Evolutionary conservation across 2,888 invertebrate genomes (phyloP).

Genomic region (Thereva nobilitata): DNA sequence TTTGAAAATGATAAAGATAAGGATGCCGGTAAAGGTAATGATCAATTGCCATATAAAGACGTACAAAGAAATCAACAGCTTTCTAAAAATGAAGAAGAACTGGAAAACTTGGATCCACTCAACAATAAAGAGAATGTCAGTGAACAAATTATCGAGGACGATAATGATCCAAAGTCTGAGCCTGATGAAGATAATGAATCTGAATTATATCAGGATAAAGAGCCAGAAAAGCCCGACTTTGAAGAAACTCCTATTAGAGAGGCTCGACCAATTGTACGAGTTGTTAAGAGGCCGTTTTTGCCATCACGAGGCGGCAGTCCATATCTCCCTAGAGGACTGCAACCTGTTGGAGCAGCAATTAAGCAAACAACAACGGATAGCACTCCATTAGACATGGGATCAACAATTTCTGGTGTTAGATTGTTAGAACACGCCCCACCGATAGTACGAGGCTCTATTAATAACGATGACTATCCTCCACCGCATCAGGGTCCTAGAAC

Average conservation of each 20-base stretch:
- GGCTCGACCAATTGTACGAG: constrained; percentile 66
- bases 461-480: constrained; percentile 42
- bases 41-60: too few relatives aligned
- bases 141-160: too few relatives aligned
- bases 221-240: constrained; percentile 32
- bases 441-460: constrained; percentile 49
- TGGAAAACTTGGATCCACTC: neutral
- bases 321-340: constrained; percentile 73
- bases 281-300: constrained; percentile 79
- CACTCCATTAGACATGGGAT: constrained; percentile 59
- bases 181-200: neutral
- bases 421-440: constrained; percentile 56
- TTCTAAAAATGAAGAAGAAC: neutral
- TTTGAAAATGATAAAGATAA: too few relatives aligned
- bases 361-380: constrained; percentile 53
- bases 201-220: constrained; percentile 6
- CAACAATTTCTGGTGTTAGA: constrained; percentile 56
- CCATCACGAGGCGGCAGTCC: constrained; percentile 82
- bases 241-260: constrained; percentile 40
- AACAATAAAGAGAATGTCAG: too few relatives aligned
- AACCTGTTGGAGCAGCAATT: constrained; percentile 65
- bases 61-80: too few relatives aligned
- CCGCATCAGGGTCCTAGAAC: constrained; percentile 49
- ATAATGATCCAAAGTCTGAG: neutral
- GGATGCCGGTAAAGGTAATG: too few relatives aligned